Conservation (phyloP, 53 echinoderm and acorn worm genomes). For the Pentamera pediparva region DNA sequence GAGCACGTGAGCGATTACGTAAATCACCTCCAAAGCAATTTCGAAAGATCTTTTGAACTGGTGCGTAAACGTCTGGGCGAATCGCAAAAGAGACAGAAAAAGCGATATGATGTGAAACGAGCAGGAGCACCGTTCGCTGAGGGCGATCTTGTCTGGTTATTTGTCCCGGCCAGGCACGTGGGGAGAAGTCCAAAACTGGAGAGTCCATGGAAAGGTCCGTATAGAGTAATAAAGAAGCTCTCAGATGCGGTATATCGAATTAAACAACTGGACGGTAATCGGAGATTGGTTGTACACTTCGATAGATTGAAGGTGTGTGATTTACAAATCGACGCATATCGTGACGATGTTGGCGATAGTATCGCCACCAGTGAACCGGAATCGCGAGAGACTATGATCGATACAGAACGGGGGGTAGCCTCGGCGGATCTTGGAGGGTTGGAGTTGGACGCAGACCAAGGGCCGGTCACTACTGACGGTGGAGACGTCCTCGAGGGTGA, state of each 20-base stretch:
- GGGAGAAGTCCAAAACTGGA: not conserved
- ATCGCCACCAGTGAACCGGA: not conserved
- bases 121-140: not conserved
- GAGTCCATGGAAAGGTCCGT: not conserved
- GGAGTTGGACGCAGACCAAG: not conserved
- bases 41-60: not conserved
- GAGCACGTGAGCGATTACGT: not conserved
- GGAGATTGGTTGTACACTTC: not conserved
- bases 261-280: not conserved
- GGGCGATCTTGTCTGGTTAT: not conserved
- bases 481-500: not conserved
- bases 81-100: not conserved
- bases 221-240: not conserved
- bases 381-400: not conserved
- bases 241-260: conserved; percentile 5
- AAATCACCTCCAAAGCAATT: not conserved
- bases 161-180: not conserved
- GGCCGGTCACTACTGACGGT: not conserved
- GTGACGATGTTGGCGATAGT: not conserved
- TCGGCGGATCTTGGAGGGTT: not conserved
- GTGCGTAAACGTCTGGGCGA: not conserved
- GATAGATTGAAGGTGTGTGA: not conserved
- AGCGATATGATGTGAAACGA: not conserved
- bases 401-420: not conserved
- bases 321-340: not conserved